These are phyloP conservation scores for Oryzias dopingdopingensis DNA, from an alignment of 2,797 vertebrate species.

Conservation along the genomic window DNA sequence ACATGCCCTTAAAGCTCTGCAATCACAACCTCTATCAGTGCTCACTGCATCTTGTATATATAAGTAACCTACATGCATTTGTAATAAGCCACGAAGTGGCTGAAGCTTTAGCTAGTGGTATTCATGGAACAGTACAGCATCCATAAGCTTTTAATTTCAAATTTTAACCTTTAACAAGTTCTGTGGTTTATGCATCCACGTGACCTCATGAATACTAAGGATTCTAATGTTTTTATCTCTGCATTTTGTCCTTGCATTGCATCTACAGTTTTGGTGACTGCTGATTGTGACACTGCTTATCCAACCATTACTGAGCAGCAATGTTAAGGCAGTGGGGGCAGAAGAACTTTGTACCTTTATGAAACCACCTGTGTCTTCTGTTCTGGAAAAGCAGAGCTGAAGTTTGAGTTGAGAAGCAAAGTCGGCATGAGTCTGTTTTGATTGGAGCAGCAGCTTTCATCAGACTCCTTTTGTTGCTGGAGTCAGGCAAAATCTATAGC, in stretches of 20 bases:
- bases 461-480: constrained; percentile 47
- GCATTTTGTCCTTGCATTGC: constrained; percentile 31
- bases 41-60: neutral
- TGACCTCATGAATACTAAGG: constrained; percentile 65
- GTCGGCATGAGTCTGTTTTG: constrained; percentile 38
- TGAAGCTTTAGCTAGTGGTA: constrained; percentile 44
- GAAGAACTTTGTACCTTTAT: too few species aligned
- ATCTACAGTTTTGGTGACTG: constrained; percentile 24
- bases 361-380: constrained; percentile 4
- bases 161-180: constrained; percentile 58
- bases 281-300: constrained; percentile 5
- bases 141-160: constrained; percentile 63
- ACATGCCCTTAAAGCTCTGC: neutral
- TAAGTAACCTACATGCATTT: neutral
- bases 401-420: constrained; percentile 13
- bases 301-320: constrained; percentile 1
- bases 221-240: constrained; percentile 49
- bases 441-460: constrained; percentile 31
- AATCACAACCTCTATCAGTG: neutral
- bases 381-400: constrained; percentile 17
- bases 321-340: too few species aligned
- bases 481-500: constrained; percentile 54
- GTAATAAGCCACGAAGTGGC: constrained; percentile 1
- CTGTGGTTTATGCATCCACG: constrained; percentile 38
- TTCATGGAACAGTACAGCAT: constrained; percentile 53